Evolutionary conservation across 2,113 vertebrate genomes (phyloP), one percentile per base, ranked within the genome.

Genomic region (Montifringilla adamsi): DNA sequence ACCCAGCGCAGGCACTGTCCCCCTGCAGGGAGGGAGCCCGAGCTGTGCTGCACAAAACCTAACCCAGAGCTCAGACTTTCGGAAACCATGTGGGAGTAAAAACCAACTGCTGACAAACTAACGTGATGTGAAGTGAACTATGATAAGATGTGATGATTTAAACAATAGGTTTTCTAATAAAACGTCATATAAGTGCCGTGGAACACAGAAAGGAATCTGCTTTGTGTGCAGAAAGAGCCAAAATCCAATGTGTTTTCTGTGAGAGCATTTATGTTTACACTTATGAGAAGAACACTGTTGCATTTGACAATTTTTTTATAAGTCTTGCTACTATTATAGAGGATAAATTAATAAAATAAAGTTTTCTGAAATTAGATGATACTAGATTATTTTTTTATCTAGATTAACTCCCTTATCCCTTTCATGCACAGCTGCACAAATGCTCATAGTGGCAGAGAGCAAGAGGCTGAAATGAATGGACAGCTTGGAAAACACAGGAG

Each of bases 1-100:
- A 4, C 26, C 2, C 47, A 28, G 47, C 53, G 2, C 6, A 4
- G 63, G 28, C 4, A 6, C 13, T 13, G 58, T 3, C 2, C 0
- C 24, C 49, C 52, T 8, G 31, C 8, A 30, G 8, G 0, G 5
- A 37, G 33, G 21, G 53, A 28, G 3, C 20, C 14, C 0, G 0
- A 17, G 46, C 49, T n/a, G 37, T 0, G 6, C 9, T 6, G 47
- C 21, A 2, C 1, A 5, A 4, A 33, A 10, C 2, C 5, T 0
- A 0, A 7, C 31, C 39, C 2, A 14, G 9, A 69, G 35, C 11
- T 18, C 28, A n/a, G 87, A 26, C 37, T 60, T 47, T 2, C 1
- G 73, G 13, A 60, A 64, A 35, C 15, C 2, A 14, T 9, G 1
- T 18, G 74, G 21, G 31, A 75, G 22, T 19, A 69, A 60, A 83